Conservation (phyloP, 2,888 invertebrate species). For the Eutolmus rufibarbis region DNA sequence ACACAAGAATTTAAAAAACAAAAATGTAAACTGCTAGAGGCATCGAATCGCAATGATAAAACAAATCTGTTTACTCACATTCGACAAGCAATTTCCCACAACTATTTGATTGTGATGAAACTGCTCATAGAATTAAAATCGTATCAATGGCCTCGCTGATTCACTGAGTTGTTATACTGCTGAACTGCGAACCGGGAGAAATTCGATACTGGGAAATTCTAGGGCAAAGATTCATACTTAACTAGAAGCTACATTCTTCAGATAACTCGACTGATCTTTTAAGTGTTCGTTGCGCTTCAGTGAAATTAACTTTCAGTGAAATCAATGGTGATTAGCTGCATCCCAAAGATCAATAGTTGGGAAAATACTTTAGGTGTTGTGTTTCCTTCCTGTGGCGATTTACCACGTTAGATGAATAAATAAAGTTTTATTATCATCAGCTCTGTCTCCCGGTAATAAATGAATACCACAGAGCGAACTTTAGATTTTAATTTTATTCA, state of each 20-base stretch:
- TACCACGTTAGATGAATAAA: neutral
- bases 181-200: neutral
- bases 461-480: neutral
- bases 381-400: neutral
- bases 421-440: neutral
- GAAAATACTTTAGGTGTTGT: neutral
- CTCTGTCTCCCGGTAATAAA: neutral
- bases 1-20: neutral
- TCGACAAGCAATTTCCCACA: neutral
- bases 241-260: neutral
- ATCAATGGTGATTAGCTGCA: neutral
- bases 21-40: neutral
- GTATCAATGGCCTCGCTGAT: neutral
- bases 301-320: neutral
- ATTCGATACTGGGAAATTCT: neutral
- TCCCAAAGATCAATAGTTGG: neutral
- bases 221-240: neutral
- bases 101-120: neutral
- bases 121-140: neutral
- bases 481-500: neutral
- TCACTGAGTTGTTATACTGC: neutral
- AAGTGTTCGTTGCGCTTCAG: neutral
- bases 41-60: neutral
- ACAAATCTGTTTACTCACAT: neutral
- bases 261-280: neutral